Conservation (phyloP, 2,797 vertebrate genomes). For the Darevskia mixta region DNA sequence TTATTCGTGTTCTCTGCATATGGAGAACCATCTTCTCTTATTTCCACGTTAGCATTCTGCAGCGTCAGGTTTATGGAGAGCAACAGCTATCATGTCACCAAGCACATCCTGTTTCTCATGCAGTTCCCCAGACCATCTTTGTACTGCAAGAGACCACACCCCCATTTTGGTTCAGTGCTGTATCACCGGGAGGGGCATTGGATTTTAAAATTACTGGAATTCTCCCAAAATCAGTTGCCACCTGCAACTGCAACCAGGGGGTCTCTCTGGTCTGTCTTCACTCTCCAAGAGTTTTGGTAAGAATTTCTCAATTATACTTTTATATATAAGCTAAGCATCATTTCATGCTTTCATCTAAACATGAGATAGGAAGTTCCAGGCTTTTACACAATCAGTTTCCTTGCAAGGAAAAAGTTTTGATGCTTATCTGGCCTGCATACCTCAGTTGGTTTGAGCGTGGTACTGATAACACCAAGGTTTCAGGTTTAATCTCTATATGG, state of each 20-base stretch:
- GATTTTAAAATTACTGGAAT: neutral
- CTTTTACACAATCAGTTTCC: neutral
- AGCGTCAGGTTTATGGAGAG: neutral
- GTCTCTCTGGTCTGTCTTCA: no score
- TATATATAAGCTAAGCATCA: no score
- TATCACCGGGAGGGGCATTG: neutral
- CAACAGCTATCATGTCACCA: neutral
- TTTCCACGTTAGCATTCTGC: neutral
- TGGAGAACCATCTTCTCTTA: constrained; percentile 24
- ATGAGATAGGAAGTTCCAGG: neutral
- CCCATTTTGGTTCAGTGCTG: constrained; percentile 41
- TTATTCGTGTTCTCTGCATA: neutral
- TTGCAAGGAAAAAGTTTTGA: neutral
- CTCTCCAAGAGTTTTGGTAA: neutral
- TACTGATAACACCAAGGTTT: no score
- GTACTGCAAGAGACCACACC: constrained; percentile 63
- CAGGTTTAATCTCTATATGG: no score
- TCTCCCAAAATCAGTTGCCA: neutral
- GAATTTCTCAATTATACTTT: no score
- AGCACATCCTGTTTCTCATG: neutral
- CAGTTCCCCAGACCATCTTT: constrained; percentile 1
- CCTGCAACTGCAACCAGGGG: neutral
- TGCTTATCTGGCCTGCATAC: neutral
- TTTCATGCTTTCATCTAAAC: no score
- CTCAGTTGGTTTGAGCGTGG: no score